A percentile compares a stretch with the other conserved stretches of the same genome.
Evolutionary conservation across 2,113 vertebrate genomes (phyloP).

Genomic region (Brevimyrus niger): DNA sequence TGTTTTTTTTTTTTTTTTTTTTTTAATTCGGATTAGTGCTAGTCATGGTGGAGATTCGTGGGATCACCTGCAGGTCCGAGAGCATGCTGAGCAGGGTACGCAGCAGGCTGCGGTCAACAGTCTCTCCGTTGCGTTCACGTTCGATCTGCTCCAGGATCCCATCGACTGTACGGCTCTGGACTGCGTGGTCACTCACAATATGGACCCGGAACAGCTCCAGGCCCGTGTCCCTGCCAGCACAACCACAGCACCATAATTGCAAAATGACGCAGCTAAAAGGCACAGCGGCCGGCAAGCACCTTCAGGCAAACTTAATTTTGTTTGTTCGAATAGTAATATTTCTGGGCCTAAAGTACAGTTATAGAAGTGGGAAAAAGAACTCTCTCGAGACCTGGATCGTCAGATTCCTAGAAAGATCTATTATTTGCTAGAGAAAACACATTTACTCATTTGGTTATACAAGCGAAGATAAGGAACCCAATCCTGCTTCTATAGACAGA

Average conservation of each 20-base stretch:
- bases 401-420: background rate
- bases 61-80: constrained; percentile 83
- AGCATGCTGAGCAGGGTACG: constrained; percentile 96
- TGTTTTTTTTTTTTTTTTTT: background rate
- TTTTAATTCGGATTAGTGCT: background rate
- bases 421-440: background rate
- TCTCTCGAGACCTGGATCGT: background rate
- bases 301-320: background rate
- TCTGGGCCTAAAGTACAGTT: background rate
- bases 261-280: background rate
- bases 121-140: constrained; percentile 87
- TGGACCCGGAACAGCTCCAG: constrained; percentile 95
- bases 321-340: background rate
- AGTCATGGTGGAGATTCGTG: background rate
- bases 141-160: constrained; percentile 92
- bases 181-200: constrained; percentile 93
- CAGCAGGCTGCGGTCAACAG: constrained; percentile 89
- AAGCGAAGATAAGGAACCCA: background rate
- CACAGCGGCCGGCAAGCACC: background rate
- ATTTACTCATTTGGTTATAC: background rate
- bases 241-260: constrained; percentile 10
- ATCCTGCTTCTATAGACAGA: background rate
- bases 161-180: constrained; percentile 95
- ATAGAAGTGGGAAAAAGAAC: background rate
- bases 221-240: constrained; percentile 84